Evolutionary conservation across 2,888 invertebrate genomes (phyloP), one percentile per base, ranked within the genome.

Genomic region (Oscheius myriophilus): DNA sequence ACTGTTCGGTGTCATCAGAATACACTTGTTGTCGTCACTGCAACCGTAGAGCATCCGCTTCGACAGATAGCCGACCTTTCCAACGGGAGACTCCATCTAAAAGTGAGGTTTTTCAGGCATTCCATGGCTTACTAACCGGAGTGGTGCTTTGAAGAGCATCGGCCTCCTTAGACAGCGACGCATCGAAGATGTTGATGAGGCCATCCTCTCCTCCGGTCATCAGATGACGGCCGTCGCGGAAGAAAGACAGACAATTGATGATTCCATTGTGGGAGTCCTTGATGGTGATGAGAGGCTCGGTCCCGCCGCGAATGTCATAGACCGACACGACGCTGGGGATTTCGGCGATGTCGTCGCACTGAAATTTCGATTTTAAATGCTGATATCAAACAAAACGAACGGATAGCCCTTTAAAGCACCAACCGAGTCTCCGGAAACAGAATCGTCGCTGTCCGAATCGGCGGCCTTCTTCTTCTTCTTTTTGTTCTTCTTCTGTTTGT

Each of bases 221-320:
- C 14, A 77, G 18, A 62, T 75, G 70, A 3, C 58, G 18, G 7
- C 74, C 74, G 51, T 74, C 71, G 3, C 53, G 33, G 54, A 70
- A 70, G 58, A 71, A 77, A n/a, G 72, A 55, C 61, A 77, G 61
- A 23, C 53, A 59, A 39, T 57, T 65, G 41, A 77, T 39, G 4
- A 26, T 54, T 11, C 57, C 59, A 4, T 23, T 65, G 45, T 66
- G 69, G 0, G 65, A 65, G 16, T 73, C 69, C 73, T 55, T 53
- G 39, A 72, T 67, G 1, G 71, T 72, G 3, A 75, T 73, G 4
- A 77, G 41, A 7, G 77, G 75, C 18, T 73, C 73, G 2, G 26
- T 42, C 2, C 62, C 21, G 7, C 62, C 58, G 2, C 77, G 70
- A n/a, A 69, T 54, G 55, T 77, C 77, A 21, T 72, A 77, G 12